phyloP scores from a whole-genome alignment of 2,113 vertebrate species.

The Ranitomeya imitator region DNA sequence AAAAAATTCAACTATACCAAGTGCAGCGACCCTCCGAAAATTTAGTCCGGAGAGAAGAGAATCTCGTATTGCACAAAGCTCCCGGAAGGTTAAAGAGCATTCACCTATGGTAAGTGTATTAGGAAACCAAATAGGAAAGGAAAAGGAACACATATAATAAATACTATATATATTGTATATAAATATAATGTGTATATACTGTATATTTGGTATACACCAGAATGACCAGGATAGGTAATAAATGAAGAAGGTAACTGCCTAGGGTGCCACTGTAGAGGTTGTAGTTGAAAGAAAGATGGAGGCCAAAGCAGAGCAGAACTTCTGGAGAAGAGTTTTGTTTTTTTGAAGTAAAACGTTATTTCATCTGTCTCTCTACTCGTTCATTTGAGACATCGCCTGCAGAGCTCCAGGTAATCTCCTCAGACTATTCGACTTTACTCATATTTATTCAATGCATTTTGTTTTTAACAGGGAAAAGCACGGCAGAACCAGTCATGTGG shows the following conservation, averaged over 20 bases:
- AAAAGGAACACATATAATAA: too few species aligned
- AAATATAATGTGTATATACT: not conserved
- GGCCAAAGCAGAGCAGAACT: not conserved
- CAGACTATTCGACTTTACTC: not conserved
- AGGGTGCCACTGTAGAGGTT: not conserved
- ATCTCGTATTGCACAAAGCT: not conserved
- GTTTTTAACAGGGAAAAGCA: slow-evolving; percentile 1
- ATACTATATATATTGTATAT: too few species aligned
- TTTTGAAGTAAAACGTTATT: not conserved
- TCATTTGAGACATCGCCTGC: not conserved
- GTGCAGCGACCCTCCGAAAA: not conserved
- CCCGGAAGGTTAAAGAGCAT: slow-evolving; percentile 12
- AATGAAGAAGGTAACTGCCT: not conserved
- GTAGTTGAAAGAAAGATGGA: too few species aligned
- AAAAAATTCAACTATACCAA: not conserved
- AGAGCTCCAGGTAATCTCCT: not conserved
- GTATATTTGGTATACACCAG: not conserved
- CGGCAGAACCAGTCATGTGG: not conserved
- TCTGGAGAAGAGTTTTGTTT: not conserved
- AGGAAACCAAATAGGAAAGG: not conserved
- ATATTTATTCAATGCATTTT: not conserved
- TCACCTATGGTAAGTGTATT: slow-evolving; percentile 4
- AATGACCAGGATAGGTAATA: not conserved
- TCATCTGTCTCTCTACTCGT: not conserved
- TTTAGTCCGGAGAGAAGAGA: not conserved